A percentile compares a stretch with the other conserved stretches of the same genome.
These are phyloP conservation scores for Chironomus tentans DNA, from an alignment of 2,888 invertebrate genomes.

Conservation along the genomic window DNA sequence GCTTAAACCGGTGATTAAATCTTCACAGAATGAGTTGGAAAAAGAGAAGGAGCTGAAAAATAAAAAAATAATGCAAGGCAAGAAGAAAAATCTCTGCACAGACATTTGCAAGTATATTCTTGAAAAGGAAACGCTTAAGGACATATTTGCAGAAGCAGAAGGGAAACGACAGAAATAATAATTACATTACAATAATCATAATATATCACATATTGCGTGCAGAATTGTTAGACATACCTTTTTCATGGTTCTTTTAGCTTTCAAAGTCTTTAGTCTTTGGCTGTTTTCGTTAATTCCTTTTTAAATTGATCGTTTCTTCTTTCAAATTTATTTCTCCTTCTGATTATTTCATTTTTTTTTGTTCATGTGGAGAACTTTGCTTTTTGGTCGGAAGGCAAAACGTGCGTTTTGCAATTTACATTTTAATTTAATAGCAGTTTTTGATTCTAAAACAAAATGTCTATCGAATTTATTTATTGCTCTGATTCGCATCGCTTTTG, in stretches of 20 bases:
- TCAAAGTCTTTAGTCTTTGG: background rate
- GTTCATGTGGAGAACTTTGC: too few species aligned
- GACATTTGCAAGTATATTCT: background rate
- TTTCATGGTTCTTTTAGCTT: background rate
- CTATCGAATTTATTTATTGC: too few species aligned
- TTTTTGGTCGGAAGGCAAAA: too few species aligned
- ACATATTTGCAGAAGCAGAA: slow-evolving; percentile 21
- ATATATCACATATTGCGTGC: slow-evolving; percentile 15
- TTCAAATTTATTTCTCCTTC: too few species aligned
- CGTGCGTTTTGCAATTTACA: too few species aligned
- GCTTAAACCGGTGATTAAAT: slow-evolving; percentile 20
- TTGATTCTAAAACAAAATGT: too few species aligned
- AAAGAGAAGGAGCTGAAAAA: background rate
- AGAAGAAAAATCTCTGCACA: background rate
- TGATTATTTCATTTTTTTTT: too few species aligned
- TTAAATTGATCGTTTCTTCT: too few species aligned
- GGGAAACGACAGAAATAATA: slow-evolving; percentile 8
- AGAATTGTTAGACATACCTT: slow-evolving; percentile 1
- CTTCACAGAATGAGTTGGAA: slow-evolving; percentile 15
- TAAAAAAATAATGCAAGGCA: background rate
- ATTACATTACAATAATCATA: slow-evolving; percentile 26
- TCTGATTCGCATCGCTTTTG: too few species aligned
- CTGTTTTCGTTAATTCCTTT: too few species aligned
- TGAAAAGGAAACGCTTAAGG: slow-evolving; percentile 27
- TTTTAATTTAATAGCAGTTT: too few species aligned